phyloP scores from a whole-genome alignment of 2,113 vertebrate genomes.

The Proterorhinus semilunaris region DNA sequence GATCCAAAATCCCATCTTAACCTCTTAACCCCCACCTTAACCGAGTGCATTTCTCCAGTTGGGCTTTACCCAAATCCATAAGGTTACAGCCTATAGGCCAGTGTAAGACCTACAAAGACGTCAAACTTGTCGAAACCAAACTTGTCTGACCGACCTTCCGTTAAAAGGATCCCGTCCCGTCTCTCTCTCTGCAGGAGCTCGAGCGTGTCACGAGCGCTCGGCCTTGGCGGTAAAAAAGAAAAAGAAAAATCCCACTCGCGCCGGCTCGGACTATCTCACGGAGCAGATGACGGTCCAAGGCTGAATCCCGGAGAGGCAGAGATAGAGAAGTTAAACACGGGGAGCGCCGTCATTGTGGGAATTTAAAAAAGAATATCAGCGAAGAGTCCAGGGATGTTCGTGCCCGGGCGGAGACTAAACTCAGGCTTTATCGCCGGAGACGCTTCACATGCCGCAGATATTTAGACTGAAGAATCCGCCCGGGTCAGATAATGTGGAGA shows the following conservation, averaged over 20 bases:
- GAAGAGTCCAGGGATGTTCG: conserved; percentile 40
- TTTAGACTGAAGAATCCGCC: conserved; percentile 5
- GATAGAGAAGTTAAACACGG: conserved; percentile 54
- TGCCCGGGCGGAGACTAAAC: conserved; percentile 52
- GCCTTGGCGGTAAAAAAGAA: conserved; percentile 71
- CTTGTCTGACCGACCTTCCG: conserved; percentile 21
- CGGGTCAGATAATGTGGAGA: conserved; percentile 38
- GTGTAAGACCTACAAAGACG: no score
- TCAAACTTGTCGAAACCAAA: background rate
- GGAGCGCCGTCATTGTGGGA: conserved; percentile 47
- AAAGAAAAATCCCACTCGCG: conserved; percentile 58
- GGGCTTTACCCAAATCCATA: no score
- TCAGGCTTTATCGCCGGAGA: conserved; percentile 46
- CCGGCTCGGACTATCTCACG: conserved; percentile 70
- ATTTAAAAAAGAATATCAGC: conserved; percentile 44
- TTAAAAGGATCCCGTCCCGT: conserved; percentile 10
- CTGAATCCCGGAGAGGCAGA: conserved; percentile 63
- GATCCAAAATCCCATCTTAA: no score
- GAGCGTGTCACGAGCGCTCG: conserved; percentile 43
- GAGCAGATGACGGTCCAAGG: conserved; percentile 75
- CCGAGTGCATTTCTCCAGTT: no score
- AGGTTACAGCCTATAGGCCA: no score
- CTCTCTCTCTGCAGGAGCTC: conserved; percentile 23
- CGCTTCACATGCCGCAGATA: conserved; percentile 27
- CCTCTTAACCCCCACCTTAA: no score